These are phyloP conservation scores for Equus quagga DNA, from an alignment of 2,113 vertebrate genomes.

Conservation along the genomic window DNA sequence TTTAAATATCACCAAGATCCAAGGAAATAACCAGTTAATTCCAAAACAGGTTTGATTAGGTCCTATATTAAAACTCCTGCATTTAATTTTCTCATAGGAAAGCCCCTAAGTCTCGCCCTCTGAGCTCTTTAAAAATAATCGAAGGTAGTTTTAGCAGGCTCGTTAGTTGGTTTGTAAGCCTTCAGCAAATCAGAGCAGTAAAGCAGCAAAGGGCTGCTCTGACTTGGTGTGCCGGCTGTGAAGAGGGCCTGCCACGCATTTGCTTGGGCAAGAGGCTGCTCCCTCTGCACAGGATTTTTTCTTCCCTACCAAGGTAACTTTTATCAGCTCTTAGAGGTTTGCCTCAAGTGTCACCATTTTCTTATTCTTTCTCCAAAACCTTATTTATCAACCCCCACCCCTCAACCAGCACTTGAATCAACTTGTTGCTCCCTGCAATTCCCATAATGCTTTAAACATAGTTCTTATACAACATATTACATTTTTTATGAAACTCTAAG, in stretches of 20 bases:
- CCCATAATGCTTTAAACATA: not conserved
- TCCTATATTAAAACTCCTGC: not conserved
- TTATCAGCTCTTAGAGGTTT: not conserved
- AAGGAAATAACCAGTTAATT: not conserved
- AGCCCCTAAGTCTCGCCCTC: not conserved
- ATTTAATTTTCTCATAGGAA: not conserved
- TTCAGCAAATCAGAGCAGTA: not conserved
- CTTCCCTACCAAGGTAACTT: not conserved
- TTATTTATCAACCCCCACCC: not conserved
- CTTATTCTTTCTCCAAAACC: not conserved
- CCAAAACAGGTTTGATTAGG: not conserved
- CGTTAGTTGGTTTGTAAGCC: not conserved
- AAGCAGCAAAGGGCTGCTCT: not conserved
- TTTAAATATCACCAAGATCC: not conserved
- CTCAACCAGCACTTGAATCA: not conserved
- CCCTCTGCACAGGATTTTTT: not conserved
- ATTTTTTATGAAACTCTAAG: not conserved
- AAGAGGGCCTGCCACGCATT: not conserved
- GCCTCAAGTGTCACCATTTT: not conserved
- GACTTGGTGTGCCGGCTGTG: not conserved
- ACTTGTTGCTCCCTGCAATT: not conserved
- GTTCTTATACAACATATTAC: not conserved
- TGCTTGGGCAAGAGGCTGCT: not conserved
- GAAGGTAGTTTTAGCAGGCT: not conserved
- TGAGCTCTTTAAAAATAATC: not conserved